These are phyloP conservation scores for Erebia epiphron DNA, from an alignment of 2,888 invertebrate species.

Conservation along the genomic window DNA sequence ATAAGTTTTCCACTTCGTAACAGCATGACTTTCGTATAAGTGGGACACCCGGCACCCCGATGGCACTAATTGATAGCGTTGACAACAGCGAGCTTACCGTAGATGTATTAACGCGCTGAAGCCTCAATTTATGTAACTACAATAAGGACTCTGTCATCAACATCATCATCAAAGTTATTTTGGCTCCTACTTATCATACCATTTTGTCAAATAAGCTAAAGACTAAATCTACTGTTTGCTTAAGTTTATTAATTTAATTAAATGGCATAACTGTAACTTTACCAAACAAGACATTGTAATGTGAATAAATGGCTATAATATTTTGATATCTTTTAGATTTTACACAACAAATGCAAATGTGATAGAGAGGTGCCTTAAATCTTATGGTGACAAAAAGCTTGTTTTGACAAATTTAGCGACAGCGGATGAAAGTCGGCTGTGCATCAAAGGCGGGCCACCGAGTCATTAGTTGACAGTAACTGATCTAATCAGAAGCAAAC, in stretches of 20 bases:
- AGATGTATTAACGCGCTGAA: conserved; percentile 26
- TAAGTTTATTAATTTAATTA: no score
- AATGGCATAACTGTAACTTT: no score
- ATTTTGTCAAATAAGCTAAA: not conserved
- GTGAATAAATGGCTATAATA: no score
- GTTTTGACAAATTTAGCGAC: conserved; percentile 54
- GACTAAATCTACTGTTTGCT: not conserved
- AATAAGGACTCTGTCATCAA: not conserved
- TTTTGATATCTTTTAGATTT: not conserved
- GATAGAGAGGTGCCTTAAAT: not conserved
- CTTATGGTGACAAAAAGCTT: conserved; percentile 47
- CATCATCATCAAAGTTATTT: not conserved
- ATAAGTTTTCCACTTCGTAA: conserved; percentile 48
- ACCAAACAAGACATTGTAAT: no score
- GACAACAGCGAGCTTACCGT: conserved; percentile 48
- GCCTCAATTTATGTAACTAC: conserved; percentile 4
- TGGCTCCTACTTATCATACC: not conserved
- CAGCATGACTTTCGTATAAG: conserved; percentile 68
- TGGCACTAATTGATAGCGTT: conserved; percentile 74
- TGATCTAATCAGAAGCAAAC: conserved; percentile 46
- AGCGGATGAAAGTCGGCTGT: conserved; percentile 60
- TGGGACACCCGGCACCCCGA: conserved; percentile 69
- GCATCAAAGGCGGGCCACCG: conserved; percentile 49
- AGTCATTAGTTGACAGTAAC: conserved; percentile 27
- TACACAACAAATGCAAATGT: not conserved